phyloP scores from a whole-genome alignment of 2,888 invertebrate species.

The Xylota sylvarum region DNA sequence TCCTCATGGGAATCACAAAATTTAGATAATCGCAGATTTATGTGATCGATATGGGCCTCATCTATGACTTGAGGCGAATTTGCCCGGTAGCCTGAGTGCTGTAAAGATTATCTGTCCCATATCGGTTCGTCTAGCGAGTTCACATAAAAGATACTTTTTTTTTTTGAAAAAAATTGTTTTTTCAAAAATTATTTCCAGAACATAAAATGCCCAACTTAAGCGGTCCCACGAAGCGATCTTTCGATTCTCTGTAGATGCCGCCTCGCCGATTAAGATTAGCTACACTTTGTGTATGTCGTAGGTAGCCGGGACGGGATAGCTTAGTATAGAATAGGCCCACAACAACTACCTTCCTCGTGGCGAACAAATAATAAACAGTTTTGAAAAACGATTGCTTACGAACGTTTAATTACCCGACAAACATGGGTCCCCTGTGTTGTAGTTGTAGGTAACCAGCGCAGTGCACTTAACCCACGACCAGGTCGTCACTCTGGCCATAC shows the following conservation, averaged over 20 bases:
- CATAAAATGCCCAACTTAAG: conserved; percentile 68
- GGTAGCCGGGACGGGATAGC: conserved; percentile 39
- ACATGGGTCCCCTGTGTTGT: conserved; percentile 36
- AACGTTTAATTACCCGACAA: conserved; percentile 72
- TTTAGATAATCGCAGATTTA: conserved; percentile 74
- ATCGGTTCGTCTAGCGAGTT: conserved; percentile 17
- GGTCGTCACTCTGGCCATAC: conserved; percentile 39
- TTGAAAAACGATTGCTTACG: conserved; percentile 71
- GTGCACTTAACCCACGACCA: conserved; percentile 70
- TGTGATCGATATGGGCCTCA: conserved; percentile 70
- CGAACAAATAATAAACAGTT: conserved; percentile 58
- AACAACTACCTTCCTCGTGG: conserved; percentile 13
- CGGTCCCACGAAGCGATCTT: conserved; percentile 60
- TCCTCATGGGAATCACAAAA: conserved; percentile 49
- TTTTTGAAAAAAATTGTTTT: conserved; percentile 34
- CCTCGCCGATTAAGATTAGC: conserved; percentile 68
- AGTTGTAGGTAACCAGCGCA: conserved; percentile 19
- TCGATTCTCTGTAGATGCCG: conserved; percentile 69
- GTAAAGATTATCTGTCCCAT: conserved; percentile 47
- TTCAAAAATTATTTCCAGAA: conserved; percentile 71
- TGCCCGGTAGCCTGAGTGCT: conserved; percentile 66
- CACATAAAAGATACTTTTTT: conserved; percentile 56
- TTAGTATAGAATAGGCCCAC: conserved; percentile 25
- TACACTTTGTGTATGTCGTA: conserved; percentile 54
- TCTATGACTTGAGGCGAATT: conserved; percentile 65